Percentiles rank a stretch among this genome's conserved stretches.
Evolutionary conservation across 1,140 invertebrate genomes (phyloP).

Genomic region (Steinernema khuongi): DNA sequence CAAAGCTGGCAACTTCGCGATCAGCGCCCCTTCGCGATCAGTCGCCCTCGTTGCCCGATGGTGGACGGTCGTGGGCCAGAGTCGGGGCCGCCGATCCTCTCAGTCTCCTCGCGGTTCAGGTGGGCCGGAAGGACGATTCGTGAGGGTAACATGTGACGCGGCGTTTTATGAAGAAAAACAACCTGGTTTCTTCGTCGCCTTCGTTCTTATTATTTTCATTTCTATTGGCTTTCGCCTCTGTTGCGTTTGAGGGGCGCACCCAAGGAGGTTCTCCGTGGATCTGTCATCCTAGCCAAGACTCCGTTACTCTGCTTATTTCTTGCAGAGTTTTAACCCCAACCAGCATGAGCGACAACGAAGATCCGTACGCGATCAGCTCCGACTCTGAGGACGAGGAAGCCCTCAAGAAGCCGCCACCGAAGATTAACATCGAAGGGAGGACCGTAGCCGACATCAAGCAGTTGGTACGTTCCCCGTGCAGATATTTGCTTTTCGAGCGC

Average conservation of each 20-base stretch:
- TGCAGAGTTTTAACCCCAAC: background rate
- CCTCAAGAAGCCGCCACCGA: slow-evolving; percentile 51
- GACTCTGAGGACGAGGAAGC: slow-evolving; percentile 55
- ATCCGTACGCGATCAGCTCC: slow-evolving; percentile 55
- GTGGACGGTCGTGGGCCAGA: background rate
- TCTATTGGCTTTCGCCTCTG: background rate
- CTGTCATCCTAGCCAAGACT: too few relatives aligned
- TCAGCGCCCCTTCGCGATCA: background rate
- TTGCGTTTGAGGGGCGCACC: background rate
- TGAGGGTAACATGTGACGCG: background rate
- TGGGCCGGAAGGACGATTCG: background rate
- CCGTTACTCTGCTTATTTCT: too few relatives aligned
- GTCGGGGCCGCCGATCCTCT: background rate
- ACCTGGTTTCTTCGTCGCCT: background rate
- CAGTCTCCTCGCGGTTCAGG: background rate
- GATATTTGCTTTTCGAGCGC: slow-evolving; percentile 2
- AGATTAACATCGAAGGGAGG: slow-evolving; percentile 54
- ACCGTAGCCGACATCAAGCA: slow-evolving; percentile 46
- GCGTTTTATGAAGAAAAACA: slow-evolving; percentile 6
- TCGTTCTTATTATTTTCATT: background rate
- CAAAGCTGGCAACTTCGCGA: background rate
- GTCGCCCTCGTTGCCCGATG: background rate
- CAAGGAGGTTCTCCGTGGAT: too few relatives aligned
- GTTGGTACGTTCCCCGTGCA: slow-evolving; percentile 40
- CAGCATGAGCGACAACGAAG: slow-evolving; percentile 51